Base-by-base conservation (phyloP, 2,888 invertebrate genomes). In the Eilema caniola region DNA sequence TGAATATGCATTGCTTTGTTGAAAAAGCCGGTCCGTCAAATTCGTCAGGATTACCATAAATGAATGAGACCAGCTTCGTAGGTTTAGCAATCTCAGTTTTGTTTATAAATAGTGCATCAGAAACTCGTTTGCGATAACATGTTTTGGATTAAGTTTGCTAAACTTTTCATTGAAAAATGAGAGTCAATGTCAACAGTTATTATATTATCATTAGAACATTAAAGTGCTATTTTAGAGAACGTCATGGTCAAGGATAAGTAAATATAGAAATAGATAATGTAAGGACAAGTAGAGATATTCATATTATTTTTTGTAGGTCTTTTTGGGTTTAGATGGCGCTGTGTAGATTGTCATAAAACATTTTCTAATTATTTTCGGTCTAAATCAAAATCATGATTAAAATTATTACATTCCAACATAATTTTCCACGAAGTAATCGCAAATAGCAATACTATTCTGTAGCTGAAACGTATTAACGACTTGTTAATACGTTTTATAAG, bases 171-270 rank as follows among this genome's bases (percentile, higher is more conserved):
- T 31, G 7, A 37, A 69, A 37, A 65, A 68, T 72, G 65, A 62
- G 59, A 69, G 64, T 78, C 73, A 76, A 78, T 79, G 78, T 60
- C 74, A 80, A 74, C 60, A 63, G 11, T 28, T 24, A 53, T 70
- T 70, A 66, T 65, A 72, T 76, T 71, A 69, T 63, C 62, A 37
- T 25, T 59, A 20, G 59, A 16, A 25, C 16, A 14, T 59, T 28
- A 7, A 25, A 59, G 59, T 25, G 16, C 16, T 14, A 16, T 25
- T 37, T 25, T 67, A 11, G 62, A 56, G 57, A 61, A 71, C 53
- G 66, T 62, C 70, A 67, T 62, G 70, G 77, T 76, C 76, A 79
- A 72, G 72, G 72, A 66, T 60, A 56, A 11, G 8, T 59, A 28
- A n/a, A 56, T 28, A 12, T 25, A 65, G 24, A 23, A 12, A 37